Base-by-base conservation (phyloP, 2,113 vertebrate genomes). In the Zapus hudsonius region DNA sequence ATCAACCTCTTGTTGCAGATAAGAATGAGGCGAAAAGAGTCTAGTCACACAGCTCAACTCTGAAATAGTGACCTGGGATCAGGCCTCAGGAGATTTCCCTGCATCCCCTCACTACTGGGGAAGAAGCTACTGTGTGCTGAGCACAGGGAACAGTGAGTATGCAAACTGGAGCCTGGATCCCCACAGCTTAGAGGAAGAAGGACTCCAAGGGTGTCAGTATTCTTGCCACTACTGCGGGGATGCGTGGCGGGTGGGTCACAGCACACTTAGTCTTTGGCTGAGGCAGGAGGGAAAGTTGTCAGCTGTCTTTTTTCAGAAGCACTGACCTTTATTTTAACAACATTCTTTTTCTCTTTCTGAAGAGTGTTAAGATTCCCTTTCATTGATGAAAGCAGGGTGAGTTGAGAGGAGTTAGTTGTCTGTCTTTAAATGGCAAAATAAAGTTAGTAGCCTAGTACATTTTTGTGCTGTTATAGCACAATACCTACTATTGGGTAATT, bases 201-300 rank as follows among this genome's bases (percentile, higher is more conserved):
- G 16, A 15, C 22, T 57, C 64, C 23, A 6, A 27, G 8, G n/a
- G 13, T 2, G 23, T 36, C 17, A 16, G 0, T 0, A 25, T 23
- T 33, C 67, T 67, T 31, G 1, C 0, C 17, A 52, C 1, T 2
- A 27, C 19, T 13, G 15, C 9, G 57, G 22, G 31, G 36, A 17
- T 11, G 52, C 17, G 29, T 12, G 11, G n/a, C 15, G 2, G 27
- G 13, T 8, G 33, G 27, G 5, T 0, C 31, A 3, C 33, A n/a
- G 36, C 27, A 13, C 29, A 25, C n/a, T 52, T 57, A 19, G 74
- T 22, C n/a, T 66, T 40, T 20, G 63, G 76, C 70, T 79, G 72
- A 67, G 0, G 1, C 1, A n/a, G 15, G 36, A 36, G 12, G 6
- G 11, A 40, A 63, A 29, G 38, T 36, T 40, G 17, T 31, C 44